These are phyloP conservation scores for Spongia lamella DNA, from an alignment of 37 sponge, comb jelly and placozoan genomes.

Conservation along the genomic window DNA sequence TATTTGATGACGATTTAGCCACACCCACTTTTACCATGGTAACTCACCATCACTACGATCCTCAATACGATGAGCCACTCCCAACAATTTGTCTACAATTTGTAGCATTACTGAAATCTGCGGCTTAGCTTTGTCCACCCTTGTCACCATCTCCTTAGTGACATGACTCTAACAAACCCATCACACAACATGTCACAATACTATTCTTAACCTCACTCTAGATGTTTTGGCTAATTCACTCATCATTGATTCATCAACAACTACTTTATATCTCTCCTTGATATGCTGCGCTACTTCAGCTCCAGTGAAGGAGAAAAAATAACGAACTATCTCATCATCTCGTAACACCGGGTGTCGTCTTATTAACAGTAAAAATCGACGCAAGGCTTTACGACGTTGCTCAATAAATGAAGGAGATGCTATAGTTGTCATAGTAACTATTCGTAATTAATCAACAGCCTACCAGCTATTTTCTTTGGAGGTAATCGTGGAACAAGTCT, in stretches of 20 bases:
- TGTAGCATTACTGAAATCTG: slow-evolving; percentile 56
- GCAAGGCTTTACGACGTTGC: slow-evolving; percentile 67
- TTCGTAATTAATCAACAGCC: not conserved
- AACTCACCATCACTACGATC: too few relatives aligned
- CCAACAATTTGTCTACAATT: slow-evolving; percentile 33
- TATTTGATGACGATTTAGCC: too few relatives aligned
- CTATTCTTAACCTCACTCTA: slow-evolving; percentile 2
- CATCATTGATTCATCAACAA: slow-evolving; percentile 68
- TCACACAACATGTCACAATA: not conserved
- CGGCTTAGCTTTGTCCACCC: slow-evolving; percentile 41
- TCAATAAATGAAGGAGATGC: slow-evolving; percentile 59
- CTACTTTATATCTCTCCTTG: slow-evolving; percentile 75
- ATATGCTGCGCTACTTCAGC: slow-evolving; percentile 51
- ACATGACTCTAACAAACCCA: slow-evolving; percentile 43
- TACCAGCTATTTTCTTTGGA: slow-evolving; percentile 84
- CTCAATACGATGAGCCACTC: not conserved
- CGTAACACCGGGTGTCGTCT: slow-evolving; percentile 80
- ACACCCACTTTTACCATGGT: too few relatives aligned
- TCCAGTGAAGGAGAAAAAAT: slow-evolving; percentile 75
- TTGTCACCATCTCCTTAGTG: slow-evolving; percentile 39
- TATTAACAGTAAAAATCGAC: slow-evolving; percentile 69
- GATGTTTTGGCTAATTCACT: slow-evolving; percentile 37
- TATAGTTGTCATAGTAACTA: not conserved
- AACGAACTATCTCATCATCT: slow-evolving; percentile 72
- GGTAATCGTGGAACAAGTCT: slow-evolving; percentile 81